phyloP scores from a whole-genome alignment of 2,888 invertebrate species.

The Hoplodrina blanda region DNA sequence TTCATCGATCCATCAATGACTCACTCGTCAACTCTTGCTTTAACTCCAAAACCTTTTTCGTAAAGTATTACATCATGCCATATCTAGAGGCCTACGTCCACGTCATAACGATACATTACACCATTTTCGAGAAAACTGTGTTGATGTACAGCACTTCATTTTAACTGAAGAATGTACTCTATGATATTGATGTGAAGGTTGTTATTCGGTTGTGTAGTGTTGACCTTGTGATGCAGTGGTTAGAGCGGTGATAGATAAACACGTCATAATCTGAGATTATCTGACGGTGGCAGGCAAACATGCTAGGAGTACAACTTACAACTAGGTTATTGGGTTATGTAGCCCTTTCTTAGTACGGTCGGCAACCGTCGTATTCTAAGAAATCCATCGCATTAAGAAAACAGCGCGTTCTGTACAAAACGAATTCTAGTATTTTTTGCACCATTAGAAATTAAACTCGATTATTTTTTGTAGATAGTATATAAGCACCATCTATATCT shows the following conservation, averaged over 20 bases:
- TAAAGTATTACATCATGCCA: conserved; percentile 18
- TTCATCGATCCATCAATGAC: not conserved
- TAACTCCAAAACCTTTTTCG: not conserved
- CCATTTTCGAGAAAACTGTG: conserved; percentile 39
- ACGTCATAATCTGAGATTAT: conserved; percentile 71
- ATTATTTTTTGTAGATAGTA: too few species aligned
- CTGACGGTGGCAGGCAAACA: conserved; percentile 62
- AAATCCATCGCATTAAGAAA: not conserved
- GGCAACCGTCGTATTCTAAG: not conserved
- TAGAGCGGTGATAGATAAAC: conserved; percentile 60
- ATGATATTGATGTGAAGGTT: conserved; percentile 9
- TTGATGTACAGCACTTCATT: conserved; percentile 10
- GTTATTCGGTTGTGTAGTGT: conserved; percentile 6
- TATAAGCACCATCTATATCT: too few species aligned
- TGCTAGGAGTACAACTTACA: conserved; percentile 12
- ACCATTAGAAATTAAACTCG: too few species aligned
- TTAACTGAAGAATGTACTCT: conserved; percentile 12
- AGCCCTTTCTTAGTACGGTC: conserved; percentile 15
- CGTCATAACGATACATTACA: conserved; percentile 31
- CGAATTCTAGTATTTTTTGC: too few species aligned
- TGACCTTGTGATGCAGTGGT: conserved; percentile 33
- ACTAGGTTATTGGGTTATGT: conserved; percentile 41
- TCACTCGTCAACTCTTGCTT: not conserved
- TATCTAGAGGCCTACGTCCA: conserved; percentile 31
- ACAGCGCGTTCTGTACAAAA: too few species aligned